Percentiles rank a stretch among this genome's conserved stretches.
phyloP scores from a whole-genome alignment of 64 coral and sea anemone species.

The Exaiptasia diaphana region DNA sequence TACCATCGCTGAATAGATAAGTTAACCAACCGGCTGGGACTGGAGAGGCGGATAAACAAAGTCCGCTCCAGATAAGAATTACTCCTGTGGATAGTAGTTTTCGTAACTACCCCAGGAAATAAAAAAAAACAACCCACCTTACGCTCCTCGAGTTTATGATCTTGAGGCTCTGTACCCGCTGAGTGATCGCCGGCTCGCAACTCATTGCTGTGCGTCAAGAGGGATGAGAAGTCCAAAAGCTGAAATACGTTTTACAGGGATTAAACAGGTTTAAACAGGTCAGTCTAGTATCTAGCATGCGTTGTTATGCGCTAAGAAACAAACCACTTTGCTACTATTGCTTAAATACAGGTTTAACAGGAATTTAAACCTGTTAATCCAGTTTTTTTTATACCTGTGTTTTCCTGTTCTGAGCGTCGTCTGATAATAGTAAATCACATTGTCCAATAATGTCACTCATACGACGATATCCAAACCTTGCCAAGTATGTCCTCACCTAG shows the following conservation, averaged over 20 bases:
- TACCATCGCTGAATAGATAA: too few relatives aligned
- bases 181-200: slow-evolving; percentile 75
- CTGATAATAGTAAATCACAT: slow-evolving; percentile 63
- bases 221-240: slow-evolving; percentile 77
- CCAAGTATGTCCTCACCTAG: slow-evolving; percentile 86
- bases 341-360: too few relatives aligned
- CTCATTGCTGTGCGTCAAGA: slow-evolving; percentile 69
- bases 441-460: slow-evolving; percentile 79
- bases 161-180: slow-evolving; percentile 75
- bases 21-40: too few relatives aligned
- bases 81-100: too few relatives aligned
- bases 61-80: too few relatives aligned
- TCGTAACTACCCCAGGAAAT: too few relatives aligned
- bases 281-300: too few relatives aligned
- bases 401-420: slow-evolving; percentile 78
- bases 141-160: slow-evolving; percentile 65
- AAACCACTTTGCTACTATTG: too few relatives aligned
- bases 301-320: too few relatives aligned
- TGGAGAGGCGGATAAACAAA: too few relatives aligned
- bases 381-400: slow-evolving; percentile 35
- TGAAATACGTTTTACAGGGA: too few relatives aligned
- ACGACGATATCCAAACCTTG: slow-evolving; percentile 70
- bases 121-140: slow-evolving; percentile 77
- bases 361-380: neutral
- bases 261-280: too few relatives aligned